A percentile compares a stretch with the other conserved stretches of the same genome.
phyloP scores from a whole-genome alignment of 2,888 invertebrate genomes.

The Napeogenes sylphis region DNA sequence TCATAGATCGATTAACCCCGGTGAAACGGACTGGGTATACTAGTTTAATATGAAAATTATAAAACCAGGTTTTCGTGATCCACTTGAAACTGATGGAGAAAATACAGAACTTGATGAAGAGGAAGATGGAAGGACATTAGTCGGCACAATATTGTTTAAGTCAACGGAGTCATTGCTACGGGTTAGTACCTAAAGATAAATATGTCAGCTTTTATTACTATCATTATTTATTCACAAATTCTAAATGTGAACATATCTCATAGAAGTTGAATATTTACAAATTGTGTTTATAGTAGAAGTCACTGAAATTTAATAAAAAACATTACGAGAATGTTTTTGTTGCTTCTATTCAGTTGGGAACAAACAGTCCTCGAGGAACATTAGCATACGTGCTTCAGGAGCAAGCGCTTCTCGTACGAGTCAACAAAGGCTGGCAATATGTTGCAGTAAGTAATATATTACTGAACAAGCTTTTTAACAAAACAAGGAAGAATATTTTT shows the following conservation, averaged over 20 bases:
- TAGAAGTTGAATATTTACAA: neutral
- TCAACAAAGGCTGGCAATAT: conserved; percentile 96
- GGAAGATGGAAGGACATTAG: conserved; percentile 65
- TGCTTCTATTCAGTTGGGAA: conserved; percentile 55
- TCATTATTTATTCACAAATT: neutral
- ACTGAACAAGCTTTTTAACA: neutral
- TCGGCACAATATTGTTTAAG: conserved; percentile 67
- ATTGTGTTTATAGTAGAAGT: neutral
- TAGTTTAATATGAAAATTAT: conserved; percentile 15
- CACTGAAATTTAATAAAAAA: conserved; percentile 2
- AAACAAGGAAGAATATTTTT: neutral
- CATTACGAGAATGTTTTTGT: conserved; percentile 18
- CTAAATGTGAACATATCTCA: neutral
- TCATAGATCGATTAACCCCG: too few species aligned
- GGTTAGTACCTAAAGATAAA: conserved; percentile 41
- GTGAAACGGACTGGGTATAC: too few species aligned
- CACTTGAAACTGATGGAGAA: conserved; percentile 56
- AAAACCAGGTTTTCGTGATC: conserved; percentile 53
- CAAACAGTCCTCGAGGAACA: conserved; percentile 84
- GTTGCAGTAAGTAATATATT: conserved; percentile 85
- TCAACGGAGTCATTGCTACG: conserved; percentile 64
- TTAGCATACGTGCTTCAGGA: conserved; percentile 95
- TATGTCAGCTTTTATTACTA: too few species aligned
- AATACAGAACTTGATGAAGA: conserved; percentile 65
- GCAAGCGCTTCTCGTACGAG: conserved; percentile 91